Evolutionary conservation across 2,797 vertebrate species (phyloP).

Genomic region (Eidolon dupreanum): DNA sequence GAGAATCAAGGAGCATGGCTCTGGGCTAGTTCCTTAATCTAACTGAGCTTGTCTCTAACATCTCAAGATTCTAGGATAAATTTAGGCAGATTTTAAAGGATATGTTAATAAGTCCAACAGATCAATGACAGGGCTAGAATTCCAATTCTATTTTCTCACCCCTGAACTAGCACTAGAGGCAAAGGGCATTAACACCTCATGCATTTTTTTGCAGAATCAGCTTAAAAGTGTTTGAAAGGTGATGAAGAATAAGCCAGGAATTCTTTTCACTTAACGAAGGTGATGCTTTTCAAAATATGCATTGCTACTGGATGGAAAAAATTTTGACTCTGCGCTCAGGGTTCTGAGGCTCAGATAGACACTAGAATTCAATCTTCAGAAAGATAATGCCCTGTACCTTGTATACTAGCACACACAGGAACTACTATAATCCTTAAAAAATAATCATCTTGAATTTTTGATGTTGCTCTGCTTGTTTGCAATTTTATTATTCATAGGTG

Average conservation of each 20-base stretch:
- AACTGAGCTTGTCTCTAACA: neutral
- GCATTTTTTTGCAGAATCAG: neutral
- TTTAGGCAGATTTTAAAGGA: conserved; percentile 10
- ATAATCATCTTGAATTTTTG: conserved; percentile 79
- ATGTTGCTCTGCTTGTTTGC: conserved; percentile 65
- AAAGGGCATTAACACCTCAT: neutral
- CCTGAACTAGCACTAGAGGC: neutral
- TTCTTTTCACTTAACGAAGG: neutral
- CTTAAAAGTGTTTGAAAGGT: neutral
- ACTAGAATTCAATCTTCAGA: conserved; percentile 31
- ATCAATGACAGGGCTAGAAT: neutral
- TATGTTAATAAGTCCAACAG: neutral
- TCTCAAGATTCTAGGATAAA: neutral
- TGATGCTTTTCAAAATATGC: neutral
- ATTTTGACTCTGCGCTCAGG: neutral
- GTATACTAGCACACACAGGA: conserved; percentile 17
- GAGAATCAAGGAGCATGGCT: neutral
- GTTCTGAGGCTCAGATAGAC: neutral
- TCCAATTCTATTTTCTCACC: neutral
- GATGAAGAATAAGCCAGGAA: neutral
- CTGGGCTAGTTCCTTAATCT: neutral
- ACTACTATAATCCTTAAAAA: conserved; percentile 72
- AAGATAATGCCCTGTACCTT: conserved; percentile 12
- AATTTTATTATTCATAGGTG: conserved; percentile 74
- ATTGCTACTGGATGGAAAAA: neutral